Base-by-base conservation (phyloP, 2,888 invertebrate species). In the Ophonus ardosiacus region DNA sequence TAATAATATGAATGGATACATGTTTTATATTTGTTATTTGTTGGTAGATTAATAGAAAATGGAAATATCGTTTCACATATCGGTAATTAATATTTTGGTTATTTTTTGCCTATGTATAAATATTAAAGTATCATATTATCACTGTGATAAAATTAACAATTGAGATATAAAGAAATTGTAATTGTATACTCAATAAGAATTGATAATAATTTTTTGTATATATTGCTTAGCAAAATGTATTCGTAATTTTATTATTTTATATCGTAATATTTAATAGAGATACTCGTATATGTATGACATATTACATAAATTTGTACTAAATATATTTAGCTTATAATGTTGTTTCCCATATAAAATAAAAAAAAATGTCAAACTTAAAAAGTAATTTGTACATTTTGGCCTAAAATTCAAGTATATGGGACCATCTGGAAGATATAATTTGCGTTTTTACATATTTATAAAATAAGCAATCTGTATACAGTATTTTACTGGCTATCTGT, bases 91-190 rank as follows among this genome's bases (percentile, higher is more conserved):
- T n/a, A 17, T 59, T 63, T 63, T 63, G 6, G 10, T 24, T 24
- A 24, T 63, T 63, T 61, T 65, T 82, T 56, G 57, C 71, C 71
- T 68, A 40, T 59, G 79, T 31, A 79, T 57, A 43, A 51, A 38
- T 71, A 56, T 56, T 17, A 17, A 57, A 71, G 21, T 74, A 61
- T 74, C 61, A 83, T 83, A 21, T 74, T 83, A 83, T 83, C 59
- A 74, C 83, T 83, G 83, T 83, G 83, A 83, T 83, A 78, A 76
- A 80, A 76, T 83, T 76, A 61, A 83, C 43, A 59, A 83, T 24
- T 71, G 68, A 83, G 51, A 7, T 57, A 76, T 68, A 57, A 82
- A 76, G 76, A 40, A 83, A 71, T 61, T 76, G 68, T 38, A 74
- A 18, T 57, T 76, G 43, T 57, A 83, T 74, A 59, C 40, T 74